A percentile compares a stretch with the other conserved stretches of the same genome.
Evolutionary conservation across 2,797 vertebrate genomes (phyloP).

Genomic region (Coilia nasus): DNA sequence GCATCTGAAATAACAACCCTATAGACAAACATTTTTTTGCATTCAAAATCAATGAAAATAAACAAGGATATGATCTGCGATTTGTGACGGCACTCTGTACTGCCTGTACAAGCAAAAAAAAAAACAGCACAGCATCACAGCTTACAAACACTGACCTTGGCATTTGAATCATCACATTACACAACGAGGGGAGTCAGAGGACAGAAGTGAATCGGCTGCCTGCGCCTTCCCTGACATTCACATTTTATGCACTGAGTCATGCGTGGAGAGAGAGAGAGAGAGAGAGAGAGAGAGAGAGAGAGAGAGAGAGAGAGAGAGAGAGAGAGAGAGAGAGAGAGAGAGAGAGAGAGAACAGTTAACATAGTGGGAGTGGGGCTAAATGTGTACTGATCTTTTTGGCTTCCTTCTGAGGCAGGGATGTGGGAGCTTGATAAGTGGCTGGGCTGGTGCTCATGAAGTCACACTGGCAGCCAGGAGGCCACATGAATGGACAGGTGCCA

Average conservation of each 20-base stretch:
- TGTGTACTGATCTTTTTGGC: not conserved
- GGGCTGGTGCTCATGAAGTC: constrained; percentile 48
- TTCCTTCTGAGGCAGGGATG: constrained; percentile 32
- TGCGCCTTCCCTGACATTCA: not conserved
- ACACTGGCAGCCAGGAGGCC: constrained; percentile 45
- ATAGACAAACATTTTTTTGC: not conserved
- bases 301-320: not conserved
- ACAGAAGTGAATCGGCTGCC: not conserved
- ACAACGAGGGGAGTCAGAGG: not conserved
- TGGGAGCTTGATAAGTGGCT: constrained; percentile 45
- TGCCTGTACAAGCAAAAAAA: not conserved
- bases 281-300: not conserved
- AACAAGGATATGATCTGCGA: not conserved
- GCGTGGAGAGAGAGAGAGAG: not conserved
- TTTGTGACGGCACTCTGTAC: not conserved
- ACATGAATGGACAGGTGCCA: constrained; percentile 59
- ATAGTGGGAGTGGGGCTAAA: constrained; percentile 7
- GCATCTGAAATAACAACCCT: no score
- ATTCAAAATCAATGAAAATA: not conserved
- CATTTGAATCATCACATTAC: constrained; percentile 4
- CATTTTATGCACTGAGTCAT: not conserved
- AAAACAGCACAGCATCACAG: not conserved
- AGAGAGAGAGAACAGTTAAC: not conserved
- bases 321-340: not conserved
- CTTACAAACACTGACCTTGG: not conserved